Base-by-base conservation (phyloP, 2,888 invertebrate species). In the Drosophila niveifrons region DNA sequence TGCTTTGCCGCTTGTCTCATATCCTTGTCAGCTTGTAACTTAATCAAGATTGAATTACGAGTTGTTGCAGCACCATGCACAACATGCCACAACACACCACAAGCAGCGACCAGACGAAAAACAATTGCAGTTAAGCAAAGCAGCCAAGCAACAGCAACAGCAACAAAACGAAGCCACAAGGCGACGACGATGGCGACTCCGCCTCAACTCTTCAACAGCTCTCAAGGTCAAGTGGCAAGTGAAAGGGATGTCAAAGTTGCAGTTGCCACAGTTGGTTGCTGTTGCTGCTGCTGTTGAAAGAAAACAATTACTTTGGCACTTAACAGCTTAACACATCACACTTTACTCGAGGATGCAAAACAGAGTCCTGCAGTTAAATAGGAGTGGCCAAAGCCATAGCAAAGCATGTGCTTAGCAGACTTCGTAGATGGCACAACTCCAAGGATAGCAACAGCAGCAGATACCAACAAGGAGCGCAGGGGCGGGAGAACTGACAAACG, bases 241-340 rank as follows among this genome's bases (percentile, higher is more conserved):
- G 88, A 82, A 84, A 82, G 82, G 76, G 75, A 75, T 66, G 80
- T 61, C 78, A 67, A 69, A 71, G 65, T 58, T 72, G 50, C 65
- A 31, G 58, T 34, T 62, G 58, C 36, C 11, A 36, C 47, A 63
- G 65, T 59, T 70, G 75, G 62, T 50, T 63, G 72, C 48, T 72
- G 72, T 36, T 66, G 80, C 70, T 82, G 78, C 75, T 80, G 76
- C 68, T 82, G 89, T 78, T 84, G 86, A 90, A 90, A 88, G 90
- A 91, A 91, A 90, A 90, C 90, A 90, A 91, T 90, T 90, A 90
- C 89, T 90, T 82, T 78, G 84, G 78, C 90, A 91, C 90, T 91
- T 90, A 91, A 88, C 90, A 90, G 90, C 90, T 91, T 90, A 90
- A 88, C 90, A 86, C 85, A 88, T 89, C 88, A 88, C 88, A 88